Evolutionary conservation across 2,797 vertebrate species (phyloP).

Genomic region (Rousettus madagascariensis): DNA sequence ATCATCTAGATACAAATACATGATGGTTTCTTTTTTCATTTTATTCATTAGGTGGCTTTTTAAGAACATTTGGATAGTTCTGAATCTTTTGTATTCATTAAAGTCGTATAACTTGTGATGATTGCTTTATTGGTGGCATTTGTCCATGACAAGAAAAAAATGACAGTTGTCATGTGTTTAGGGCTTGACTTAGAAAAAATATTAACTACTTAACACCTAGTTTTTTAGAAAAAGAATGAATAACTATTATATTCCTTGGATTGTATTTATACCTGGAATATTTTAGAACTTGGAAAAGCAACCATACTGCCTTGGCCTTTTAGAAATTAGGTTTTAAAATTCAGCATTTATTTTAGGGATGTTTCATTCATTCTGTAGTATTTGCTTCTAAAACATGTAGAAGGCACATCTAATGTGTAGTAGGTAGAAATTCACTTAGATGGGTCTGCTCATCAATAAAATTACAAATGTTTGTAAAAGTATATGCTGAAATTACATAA

Average conservation of each 20-base stretch:
- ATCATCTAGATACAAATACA: background rate
- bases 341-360: background rate
- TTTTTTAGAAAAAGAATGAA: background rate
- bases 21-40: slow-evolving; percentile 19
- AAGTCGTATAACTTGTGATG: slow-evolving; percentile 27
- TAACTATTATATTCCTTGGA: background rate
- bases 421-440: background rate
- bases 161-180: background rate
- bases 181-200: background rate
- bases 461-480: background rate
- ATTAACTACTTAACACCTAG: background rate
- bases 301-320: background rate
- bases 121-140: slow-evolving; percentile 50
- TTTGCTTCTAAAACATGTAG: background rate
- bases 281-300: background rate
- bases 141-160: slow-evolving; percentile 5
- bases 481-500: background rate
- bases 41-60: slow-evolving; percentile 31
- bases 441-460: background rate
- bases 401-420: background rate
- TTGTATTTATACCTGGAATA: background rate
- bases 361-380: background rate
- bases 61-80: slow-evolving; percentile 13
- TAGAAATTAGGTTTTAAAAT: slow-evolving; percentile 19
- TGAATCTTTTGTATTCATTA: background rate